A percentile compares a stretch with the other conserved stretches of the same genome.
These are phyloP conservation scores for Spongilla lacustris DNA, from an alignment of 37 sponge, comb jelly and placozoan species.

Conservation along the genomic window DNA sequence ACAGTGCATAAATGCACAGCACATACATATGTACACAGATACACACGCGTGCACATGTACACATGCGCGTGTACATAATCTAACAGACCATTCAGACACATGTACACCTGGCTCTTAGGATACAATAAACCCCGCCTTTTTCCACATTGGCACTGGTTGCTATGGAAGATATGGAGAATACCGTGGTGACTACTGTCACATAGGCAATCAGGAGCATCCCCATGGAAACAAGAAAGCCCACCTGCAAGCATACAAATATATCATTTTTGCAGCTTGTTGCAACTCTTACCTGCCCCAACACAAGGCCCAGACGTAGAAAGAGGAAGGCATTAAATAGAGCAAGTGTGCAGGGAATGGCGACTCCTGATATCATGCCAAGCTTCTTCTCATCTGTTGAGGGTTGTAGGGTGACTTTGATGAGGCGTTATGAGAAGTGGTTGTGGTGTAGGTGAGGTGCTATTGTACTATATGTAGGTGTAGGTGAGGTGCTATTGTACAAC, in stretches of 20 bases:
- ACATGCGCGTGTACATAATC: not conserved
- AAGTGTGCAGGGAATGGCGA: conserved; percentile 92
- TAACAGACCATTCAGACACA: not conserved
- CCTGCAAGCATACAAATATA: conserved; percentile 44
- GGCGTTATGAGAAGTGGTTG: not conserved
- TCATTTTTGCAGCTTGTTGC: too few species aligned
- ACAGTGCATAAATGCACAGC: not conserved
- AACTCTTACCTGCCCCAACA: conserved; percentile 87
- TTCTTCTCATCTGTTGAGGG: conserved; percentile 48
- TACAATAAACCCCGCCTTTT: conserved; percentile 98
- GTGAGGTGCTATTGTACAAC: too few species aligned
- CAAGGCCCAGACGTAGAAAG: conserved; percentile 92
- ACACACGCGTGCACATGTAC: not conserved
- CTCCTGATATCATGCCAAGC: conserved; percentile 92
- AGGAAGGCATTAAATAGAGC: conserved; percentile 95
- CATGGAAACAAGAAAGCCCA: conserved; percentile 83
- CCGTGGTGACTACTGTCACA: conserved; percentile 84
- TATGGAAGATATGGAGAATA: conserved; percentile 94
- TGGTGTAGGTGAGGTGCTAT: too few species aligned
- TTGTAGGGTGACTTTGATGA: not conserved
- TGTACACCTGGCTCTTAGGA: conserved; percentile 27
- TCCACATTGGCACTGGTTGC: conserved; percentile 95
- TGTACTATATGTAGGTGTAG: too few species aligned
- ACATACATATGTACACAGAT: not conserved
- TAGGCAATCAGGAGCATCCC: conserved; percentile 87